phyloP scores from a whole-genome alignment of 2,797 vertebrate genomes.

The Mastacembelus armatus region DNA sequence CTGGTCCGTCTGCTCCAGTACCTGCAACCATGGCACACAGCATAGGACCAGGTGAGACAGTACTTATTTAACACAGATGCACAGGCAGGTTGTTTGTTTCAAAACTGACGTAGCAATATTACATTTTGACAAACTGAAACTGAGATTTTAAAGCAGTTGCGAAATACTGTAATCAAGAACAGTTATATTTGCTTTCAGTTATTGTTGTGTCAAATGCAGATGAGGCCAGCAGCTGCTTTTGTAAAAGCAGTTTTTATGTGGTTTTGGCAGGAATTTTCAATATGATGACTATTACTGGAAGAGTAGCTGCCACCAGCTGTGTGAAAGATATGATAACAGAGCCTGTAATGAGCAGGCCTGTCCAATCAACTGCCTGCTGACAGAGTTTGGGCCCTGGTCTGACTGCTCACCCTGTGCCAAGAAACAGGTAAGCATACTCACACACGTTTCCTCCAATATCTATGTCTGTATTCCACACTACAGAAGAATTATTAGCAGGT shows the following conservation, averaged over 20 bases:
- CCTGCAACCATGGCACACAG: slow-evolving; percentile 89
- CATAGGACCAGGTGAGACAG: slow-evolving; percentile 44
- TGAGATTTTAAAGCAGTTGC: background rate
- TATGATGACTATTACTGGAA: slow-evolving; percentile 81
- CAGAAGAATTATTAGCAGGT: background rate
- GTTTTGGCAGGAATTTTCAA: slow-evolving; percentile 75
- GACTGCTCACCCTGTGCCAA: slow-evolving; percentile 90
- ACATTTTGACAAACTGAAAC: background rate
- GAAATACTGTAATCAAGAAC: background rate
- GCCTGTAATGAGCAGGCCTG: slow-evolving; percentile 88
- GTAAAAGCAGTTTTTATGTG: background rate
- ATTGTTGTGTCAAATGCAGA: background rate
- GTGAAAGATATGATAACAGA: slow-evolving; percentile 77
- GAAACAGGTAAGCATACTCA: slow-evolving; percentile 83
- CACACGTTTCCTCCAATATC: too few species aligned
- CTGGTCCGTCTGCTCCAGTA: slow-evolving; percentile 89
- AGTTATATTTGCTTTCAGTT: background rate
- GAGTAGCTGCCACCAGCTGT: slow-evolving; percentile 85
- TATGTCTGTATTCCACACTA: background rate
- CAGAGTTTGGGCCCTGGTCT: slow-evolving; percentile 90
- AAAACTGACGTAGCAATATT: background rate
- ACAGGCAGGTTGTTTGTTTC: background rate
- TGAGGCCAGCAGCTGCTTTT: background rate
- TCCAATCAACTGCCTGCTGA: slow-evolving; percentile 88
- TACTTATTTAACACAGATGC: background rate